These are phyloP conservation scores for Aegithalos caudatus DNA, from an alignment of 2,113 vertebrate genomes.

Conservation along the genomic window DNA sequence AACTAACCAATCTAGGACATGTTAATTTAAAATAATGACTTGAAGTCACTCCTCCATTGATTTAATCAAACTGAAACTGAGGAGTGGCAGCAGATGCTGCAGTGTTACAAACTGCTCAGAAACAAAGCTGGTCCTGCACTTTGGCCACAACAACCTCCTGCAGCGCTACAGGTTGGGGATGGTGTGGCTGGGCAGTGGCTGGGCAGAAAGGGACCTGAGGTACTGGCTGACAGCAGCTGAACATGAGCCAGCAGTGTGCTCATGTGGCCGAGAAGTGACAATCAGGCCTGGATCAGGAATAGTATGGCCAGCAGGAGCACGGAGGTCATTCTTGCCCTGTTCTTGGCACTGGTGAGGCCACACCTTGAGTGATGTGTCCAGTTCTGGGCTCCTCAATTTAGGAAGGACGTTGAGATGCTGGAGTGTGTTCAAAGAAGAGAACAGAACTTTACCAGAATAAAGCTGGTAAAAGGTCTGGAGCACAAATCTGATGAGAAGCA, in stretches of 20 bases:
- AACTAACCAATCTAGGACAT: not conserved
- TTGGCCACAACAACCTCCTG: not conserved
- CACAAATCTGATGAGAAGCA: not conserved
- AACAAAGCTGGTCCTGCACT: not conserved
- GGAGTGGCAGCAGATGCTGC: not conserved
- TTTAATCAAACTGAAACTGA: not conserved
- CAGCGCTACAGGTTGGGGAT: not conserved
- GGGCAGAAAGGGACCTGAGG: not conserved
- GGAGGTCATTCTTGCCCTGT: not conserved
- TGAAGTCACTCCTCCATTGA: not conserved
- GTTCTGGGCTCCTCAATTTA: fast-evolving
- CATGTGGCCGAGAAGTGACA: fast-evolving
- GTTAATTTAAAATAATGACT: not conserved
- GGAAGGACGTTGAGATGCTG: not conserved
- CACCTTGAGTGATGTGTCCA: too few relatives aligned
- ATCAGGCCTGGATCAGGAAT: not conserved
- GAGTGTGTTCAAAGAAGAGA: not conserved
- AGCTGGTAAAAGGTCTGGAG: not conserved
- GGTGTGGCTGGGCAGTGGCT: not conserved
- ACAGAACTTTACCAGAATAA: not conserved
- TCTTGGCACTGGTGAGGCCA: fast-evolving
- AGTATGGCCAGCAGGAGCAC: not conserved
- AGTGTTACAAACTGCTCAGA: not conserved
- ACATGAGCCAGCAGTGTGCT: not conserved
- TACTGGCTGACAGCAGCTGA: not conserved